phyloP scores from a whole-genome alignment of 2,888 invertebrate genomes.

The Athetis lepigone region DNA sequence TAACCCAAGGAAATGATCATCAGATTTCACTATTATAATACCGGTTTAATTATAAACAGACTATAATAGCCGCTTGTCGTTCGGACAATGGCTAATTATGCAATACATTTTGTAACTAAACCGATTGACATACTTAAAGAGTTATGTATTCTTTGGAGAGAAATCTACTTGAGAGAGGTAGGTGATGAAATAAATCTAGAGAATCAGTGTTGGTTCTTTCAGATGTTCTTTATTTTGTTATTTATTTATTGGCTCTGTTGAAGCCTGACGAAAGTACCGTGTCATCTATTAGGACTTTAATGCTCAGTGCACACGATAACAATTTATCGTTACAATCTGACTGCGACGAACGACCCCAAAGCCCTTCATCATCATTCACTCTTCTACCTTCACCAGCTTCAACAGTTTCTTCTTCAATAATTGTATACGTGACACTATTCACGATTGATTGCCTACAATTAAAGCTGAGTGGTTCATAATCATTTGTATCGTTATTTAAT shows the following conservation, averaged over 20 bases:
- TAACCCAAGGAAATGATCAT: conserved; percentile 31
- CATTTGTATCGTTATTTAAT: conserved; percentile 37
- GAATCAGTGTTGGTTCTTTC: background rate
- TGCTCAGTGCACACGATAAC: no score
- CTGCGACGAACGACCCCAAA: no score
- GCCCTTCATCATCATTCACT: no score
- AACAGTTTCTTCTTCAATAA: background rate
- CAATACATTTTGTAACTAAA: conserved; percentile 42
- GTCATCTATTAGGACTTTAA: no score
- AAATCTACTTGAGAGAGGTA: conserved; percentile 28
- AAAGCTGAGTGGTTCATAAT: conserved; percentile 24
- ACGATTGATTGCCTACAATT: conserved; percentile 5
- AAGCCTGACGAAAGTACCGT: no score
- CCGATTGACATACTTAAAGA: conserved; percentile 45
- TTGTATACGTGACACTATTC: conserved; percentile 24
- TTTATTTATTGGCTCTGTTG: background rate
- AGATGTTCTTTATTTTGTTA: background rate
- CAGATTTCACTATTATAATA: conserved; percentile 47
- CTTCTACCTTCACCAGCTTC: background rate
- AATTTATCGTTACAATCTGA: no score
- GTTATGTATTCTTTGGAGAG: conserved; percentile 39
- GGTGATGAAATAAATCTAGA: conserved; percentile 21
- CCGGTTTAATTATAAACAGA: conserved; percentile 44
- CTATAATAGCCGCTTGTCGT: conserved; percentile 29
- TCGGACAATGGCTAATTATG: conserved; percentile 53